Percentiles rank a stretch among this genome's conserved stretches.
Conservation (phyloP, 2,113 vertebrate species). For the Zosterops japonicus region DNA sequence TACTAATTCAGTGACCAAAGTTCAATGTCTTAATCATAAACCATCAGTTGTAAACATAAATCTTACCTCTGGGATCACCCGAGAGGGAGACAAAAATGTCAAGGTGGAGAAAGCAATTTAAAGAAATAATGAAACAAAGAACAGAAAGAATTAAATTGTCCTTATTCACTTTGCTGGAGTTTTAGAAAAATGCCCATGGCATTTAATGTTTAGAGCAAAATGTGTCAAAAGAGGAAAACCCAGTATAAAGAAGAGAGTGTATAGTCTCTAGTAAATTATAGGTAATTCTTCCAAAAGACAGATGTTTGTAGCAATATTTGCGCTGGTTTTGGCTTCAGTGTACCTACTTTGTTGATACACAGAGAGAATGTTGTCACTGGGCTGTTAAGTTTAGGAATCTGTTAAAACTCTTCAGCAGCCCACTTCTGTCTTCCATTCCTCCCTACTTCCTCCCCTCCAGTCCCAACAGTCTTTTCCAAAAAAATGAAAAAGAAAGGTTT, state of each 20-base stretch:
- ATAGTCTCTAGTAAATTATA: neutral
- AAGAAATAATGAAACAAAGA: neutral
- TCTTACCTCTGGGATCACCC: neutral
- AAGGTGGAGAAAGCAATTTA: slow-evolving; percentile 18
- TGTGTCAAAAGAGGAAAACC: neutral
- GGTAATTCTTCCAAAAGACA: neutral
- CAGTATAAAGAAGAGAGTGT: neutral
- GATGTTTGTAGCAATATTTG: neutral
- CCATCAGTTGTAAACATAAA: slow-evolving; percentile 32
- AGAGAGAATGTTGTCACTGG: neutral
- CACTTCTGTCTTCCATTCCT: neutral
- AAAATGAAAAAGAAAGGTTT: neutral
- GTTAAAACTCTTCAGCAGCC: neutral
- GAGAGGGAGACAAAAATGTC: neutral
- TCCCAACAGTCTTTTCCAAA: neutral
- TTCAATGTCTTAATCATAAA: slow-evolving; percentile 50
- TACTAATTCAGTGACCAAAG: slow-evolving; percentile 14
- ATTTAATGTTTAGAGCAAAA: neutral
- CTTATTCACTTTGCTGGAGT: neutral
- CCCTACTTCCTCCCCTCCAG: neutral
- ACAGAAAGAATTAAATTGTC: neutral
- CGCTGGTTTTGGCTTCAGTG: neutral
- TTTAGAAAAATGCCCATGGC: neutral
- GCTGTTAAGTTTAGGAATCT: neutral
- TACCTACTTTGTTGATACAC: neutral